Base-by-base conservation (phyloP, 2,888 invertebrate species). In the Teleiodes luculella region DNA sequence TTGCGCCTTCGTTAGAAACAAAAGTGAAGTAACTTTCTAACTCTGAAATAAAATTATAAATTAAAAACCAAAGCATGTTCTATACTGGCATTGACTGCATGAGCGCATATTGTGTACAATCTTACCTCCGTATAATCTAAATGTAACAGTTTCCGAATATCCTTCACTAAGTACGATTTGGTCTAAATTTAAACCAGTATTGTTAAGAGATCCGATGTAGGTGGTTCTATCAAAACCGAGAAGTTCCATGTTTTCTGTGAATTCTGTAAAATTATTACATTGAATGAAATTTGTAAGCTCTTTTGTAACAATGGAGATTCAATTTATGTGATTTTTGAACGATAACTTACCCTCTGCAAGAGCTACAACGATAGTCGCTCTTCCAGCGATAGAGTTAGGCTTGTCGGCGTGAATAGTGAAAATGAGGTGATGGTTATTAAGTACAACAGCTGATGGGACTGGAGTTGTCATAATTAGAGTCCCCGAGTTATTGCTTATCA, bases 91-190 rank as follows among this genome's bases (percentile, higher is more conserved):
- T n/a, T n/a, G n/a, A n/a, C n/a, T n/a, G n/a, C n/a, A n/a, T n/a
- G n/a, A n/a, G n/a, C n/a, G n/a, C n/a, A n/a, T n/a, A n/a, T n/a
- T n/a, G n/a, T n/a, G n/a, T n/a, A n/a, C n/a, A n/a, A n/a, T 24
- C 10, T 45, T 46, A 46, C 46, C 46, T 46, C 46, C 46, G 7
- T 8, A 58, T 52, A 77, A 50, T 2, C 47, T 47, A 47, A 73
- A 72, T 8, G 45, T n/a, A 1, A 77, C 72, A 24, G 57, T 57
- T 4, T 59, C 10, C 10, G 59, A 57, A 54, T 65, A 70, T 43
- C 67, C 68, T 46, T 63, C 58, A 2, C 28, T 53, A 8, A 68
- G 57, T 18, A 53, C 53, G 10, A 68, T 66, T 2, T 62, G 39
- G 13, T 61, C 57, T 16, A 67, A 47, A 39, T 16, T 43, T 18